Evolutionary conservation across 1,140 invertebrate genomes (phyloP).

Genomic region (Neodiprion fabricii): DNA sequence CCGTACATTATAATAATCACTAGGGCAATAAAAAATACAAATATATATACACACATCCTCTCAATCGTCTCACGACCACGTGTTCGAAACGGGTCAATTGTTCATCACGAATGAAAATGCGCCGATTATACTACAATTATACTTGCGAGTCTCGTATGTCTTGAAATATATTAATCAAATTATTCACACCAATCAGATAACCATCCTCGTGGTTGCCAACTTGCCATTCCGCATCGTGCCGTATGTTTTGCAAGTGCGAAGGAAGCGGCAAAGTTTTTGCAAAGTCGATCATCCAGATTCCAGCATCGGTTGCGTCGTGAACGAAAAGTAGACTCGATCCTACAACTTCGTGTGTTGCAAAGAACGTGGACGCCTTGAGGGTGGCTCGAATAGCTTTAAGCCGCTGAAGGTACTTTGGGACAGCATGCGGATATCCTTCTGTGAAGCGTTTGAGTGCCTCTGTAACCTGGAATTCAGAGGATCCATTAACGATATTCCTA

Average conservation of each 20-base stretch:
- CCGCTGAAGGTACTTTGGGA: constrained; percentile 83
- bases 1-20: too few species aligned
- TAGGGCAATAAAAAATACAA: too few species aligned
- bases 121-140: neutral
- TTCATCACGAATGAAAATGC: too few species aligned
- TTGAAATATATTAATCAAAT: constrained; percentile 87
- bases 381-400: constrained; percentile 83
- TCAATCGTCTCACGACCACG: too few species aligned
- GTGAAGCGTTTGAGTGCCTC: constrained; percentile 86
- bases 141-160: constrained; percentile 38
- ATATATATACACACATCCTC: too few species aligned
- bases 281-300: constrained; percentile 98
- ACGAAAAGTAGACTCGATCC: constrained; percentile 96
- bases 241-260: constrained; percentile 70
- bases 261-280: constrained; percentile 92
- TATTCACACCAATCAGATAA: constrained; percentile 93
- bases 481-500: neutral
- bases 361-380: constrained; percentile 86
- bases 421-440: constrained; percentile 75
- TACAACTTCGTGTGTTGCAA: constrained; percentile 92
- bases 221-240: constrained; percentile 86
- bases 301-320: constrained; percentile 86
- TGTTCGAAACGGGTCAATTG: too few species aligned
- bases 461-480: constrained; percentile 66
- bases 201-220: constrained; percentile 99